Conservation (phyloP, 2,888 invertebrate genomes). For the Rhagonycha lutea region DNA sequence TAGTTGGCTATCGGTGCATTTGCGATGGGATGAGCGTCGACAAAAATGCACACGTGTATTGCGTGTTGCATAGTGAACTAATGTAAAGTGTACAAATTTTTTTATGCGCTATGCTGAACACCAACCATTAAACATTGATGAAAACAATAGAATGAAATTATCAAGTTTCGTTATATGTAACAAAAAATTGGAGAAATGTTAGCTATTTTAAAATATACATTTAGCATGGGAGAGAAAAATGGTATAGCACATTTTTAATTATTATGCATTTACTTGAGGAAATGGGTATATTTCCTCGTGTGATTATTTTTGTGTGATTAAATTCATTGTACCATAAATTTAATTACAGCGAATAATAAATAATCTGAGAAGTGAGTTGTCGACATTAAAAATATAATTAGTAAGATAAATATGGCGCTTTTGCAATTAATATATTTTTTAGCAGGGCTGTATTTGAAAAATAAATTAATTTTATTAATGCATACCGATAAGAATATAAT, state of each 20-base stretch:
- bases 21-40: no score
- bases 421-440: not conserved
- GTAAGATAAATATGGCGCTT: constrained; percentile 3
- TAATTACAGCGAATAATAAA: constrained; percentile 16
- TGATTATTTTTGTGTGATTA: constrained; percentile 6
- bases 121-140: no score
- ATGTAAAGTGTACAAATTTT: no score
- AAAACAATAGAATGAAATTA: no score
- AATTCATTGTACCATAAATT: constrained; percentile 17
- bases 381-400: constrained; percentile 18
- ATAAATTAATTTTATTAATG: not conserved
- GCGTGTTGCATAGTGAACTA: no score
- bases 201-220: not conserved
- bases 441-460: not conserved
- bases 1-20: no score
- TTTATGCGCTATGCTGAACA: no score
- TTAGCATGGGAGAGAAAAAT: not conserved
- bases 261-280: not conserved
- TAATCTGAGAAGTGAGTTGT: constrained; percentile 11
- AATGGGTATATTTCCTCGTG: not conserved
- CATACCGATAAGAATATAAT: not conserved
- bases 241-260: not conserved
- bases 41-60: no score
- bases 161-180: no score
- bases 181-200: not conserved